Percentiles rank a stretch among this genome's conserved stretches.
phyloP scores from a whole-genome alignment of 2,797 vertebrate genomes.

The Sphenopsis melanotis region DNA sequence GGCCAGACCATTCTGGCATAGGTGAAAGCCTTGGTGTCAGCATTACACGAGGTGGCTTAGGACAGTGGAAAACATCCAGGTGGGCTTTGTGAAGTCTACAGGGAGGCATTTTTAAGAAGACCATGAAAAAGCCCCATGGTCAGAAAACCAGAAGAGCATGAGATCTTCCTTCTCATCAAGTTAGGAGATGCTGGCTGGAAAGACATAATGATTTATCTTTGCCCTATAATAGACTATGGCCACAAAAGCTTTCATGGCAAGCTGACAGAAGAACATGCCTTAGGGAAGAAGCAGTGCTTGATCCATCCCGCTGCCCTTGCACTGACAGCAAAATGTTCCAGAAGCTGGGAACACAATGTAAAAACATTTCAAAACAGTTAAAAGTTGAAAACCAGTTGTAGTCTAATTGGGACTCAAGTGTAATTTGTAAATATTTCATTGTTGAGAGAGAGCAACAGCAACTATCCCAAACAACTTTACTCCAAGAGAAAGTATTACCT shows the following conservation, averaged over 20 bases:
- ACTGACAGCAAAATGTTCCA: background rate
- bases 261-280: background rate
- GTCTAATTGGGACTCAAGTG: background rate
- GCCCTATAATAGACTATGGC: background rate
- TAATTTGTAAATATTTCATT: background rate
- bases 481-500: background rate
- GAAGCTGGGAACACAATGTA: background rate
- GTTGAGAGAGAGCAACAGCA: background rate
- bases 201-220: background rate
- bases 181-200: background rate
- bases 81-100: background rate
- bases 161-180: background rate
- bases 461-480: background rate
- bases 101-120: background rate
- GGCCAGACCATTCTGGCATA: background rate
- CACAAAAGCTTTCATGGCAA: background rate
- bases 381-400: background rate
- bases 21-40: background rate
- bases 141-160: background rate
- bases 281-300: background rate
- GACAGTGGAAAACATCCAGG: background rate
- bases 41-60: rapidly evolving
- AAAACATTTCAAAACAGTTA: background rate
- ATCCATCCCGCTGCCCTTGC: background rate
- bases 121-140: background rate